Evolutionary conservation across 2,113 vertebrate species (phyloP).

Genomic region (Serinus canaria): DNA sequence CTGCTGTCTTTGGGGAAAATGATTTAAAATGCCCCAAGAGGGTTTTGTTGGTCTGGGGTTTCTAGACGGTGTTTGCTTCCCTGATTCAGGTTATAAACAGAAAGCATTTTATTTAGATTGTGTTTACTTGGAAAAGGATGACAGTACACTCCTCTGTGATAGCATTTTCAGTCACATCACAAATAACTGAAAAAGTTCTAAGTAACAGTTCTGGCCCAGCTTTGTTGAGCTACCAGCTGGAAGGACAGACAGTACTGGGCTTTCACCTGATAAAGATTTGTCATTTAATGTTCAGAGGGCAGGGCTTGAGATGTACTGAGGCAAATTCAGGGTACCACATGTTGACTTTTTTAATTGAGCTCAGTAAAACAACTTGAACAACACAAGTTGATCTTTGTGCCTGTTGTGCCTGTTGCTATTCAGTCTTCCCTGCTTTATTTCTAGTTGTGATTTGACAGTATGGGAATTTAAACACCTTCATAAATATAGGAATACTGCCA

Average conservation of each 20-base stretch:
- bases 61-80: background rate
- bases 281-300: background rate
- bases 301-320: background rate
- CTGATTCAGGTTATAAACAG: background rate
- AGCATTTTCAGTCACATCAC: background rate
- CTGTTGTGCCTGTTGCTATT: background rate
- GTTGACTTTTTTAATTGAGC: background rate
- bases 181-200: background rate
- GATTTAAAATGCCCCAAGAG: background rate
- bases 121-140: background rate
- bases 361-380: background rate
- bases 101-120: accelerated
- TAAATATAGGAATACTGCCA: background rate
- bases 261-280: background rate
- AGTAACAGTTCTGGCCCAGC: background rate
- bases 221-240: background rate
- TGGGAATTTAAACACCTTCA: constrained; percentile 10
- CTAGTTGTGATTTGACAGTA: background rate
- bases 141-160: background rate
- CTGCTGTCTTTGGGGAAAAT: background rate
- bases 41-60: background rate
- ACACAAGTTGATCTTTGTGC: background rate
- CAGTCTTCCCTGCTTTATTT: background rate
- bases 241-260: background rate
- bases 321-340: background rate